Base-by-base conservation (phyloP, 2,113 vertebrate genomes). In the Haemorhous mexicanus region DNA sequence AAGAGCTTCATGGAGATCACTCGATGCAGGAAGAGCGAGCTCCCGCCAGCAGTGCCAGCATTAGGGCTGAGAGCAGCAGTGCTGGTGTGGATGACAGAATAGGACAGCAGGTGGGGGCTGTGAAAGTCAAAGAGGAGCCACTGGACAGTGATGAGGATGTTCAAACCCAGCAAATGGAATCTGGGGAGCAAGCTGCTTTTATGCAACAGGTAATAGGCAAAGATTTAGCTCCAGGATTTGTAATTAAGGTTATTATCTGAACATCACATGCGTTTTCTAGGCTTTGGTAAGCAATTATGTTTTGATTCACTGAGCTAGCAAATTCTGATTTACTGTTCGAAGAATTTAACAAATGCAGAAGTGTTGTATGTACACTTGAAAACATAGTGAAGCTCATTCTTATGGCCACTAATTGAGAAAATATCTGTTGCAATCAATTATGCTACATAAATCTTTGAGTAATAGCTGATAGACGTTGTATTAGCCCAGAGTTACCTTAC, bases 201-300 rank as follows among this genome's bases (percentile, higher is more conserved):
- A 98, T 99, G 94, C 99, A 99, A 98, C 99, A 99, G 98, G 99
- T 99, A 98, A 99, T 99, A 98, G 99, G 99, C 95, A 98, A 98
- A 98, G 98, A 98, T 98, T 97, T 98, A 97, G 98, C 98, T 95
- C 98, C 98, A 97, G 98, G 99, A 95, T 98, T 99, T 98, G 99
- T 99, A 97, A 99, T 99, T 98, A 98, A 98, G 98, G 99, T 99
- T 96, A 98, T 99, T 98, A 99, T 99, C 97, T 99, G 98, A 99
- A 96, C 55, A 80, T 95, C 84, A 92, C 37, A 8, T 95, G 87
- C 22, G 0, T 92, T 96, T 93, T 75, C 80, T 84, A 94, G 89
- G 67, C 95, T 95, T 95, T 95, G 91, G 68, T 92, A 81, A 97
- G 95, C 90, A 68, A 47, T 64, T 97, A 81, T 91, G 90, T 94